Conservation (phyloP, 1,140 invertebrate species). For the Cherax destructor region DNA sequence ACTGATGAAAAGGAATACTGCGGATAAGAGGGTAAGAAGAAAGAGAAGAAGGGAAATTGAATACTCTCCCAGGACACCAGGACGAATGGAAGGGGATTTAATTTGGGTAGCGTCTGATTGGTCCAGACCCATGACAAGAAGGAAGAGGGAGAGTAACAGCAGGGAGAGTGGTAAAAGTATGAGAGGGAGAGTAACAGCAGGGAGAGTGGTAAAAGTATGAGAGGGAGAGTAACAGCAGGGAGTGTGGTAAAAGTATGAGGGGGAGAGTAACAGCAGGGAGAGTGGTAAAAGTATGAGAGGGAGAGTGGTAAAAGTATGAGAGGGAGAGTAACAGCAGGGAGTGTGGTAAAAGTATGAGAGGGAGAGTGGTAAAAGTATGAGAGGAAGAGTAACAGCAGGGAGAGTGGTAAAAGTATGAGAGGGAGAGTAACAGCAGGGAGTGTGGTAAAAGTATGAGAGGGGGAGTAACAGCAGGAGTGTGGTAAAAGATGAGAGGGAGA, state of each 20-base stretch:
- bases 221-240: too few relatives aligned
- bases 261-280: too few relatives aligned
- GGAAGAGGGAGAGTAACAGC: not conserved
- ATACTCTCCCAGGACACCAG: too few relatives aligned
- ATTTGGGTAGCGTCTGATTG: too few relatives aligned
- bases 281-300: not conserved
- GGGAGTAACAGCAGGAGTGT: too few relatives aligned
- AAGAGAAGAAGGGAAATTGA: not conserved
- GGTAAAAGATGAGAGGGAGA: too few relatives aligned
- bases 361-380: not conserved
- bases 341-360: not conserved
- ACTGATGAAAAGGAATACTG: not conserved
- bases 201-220: not conserved
- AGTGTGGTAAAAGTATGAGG: too few relatives aligned
- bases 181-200: too few relatives aligned
- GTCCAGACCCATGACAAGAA: not conserved
- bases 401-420: too few relatives aligned
- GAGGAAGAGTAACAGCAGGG: too few relatives aligned
- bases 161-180: too few relatives aligned
- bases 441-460: not conserved
- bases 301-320: not conserved
- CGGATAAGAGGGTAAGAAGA: not conserved
- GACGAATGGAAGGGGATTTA: too few relatives aligned
- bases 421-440: not conserved
- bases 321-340: not conserved